These are phyloP conservation scores for Cyclophora punctaria DNA, from an alignment of 2,888 invertebrate species.

Conservation along the genomic window DNA sequence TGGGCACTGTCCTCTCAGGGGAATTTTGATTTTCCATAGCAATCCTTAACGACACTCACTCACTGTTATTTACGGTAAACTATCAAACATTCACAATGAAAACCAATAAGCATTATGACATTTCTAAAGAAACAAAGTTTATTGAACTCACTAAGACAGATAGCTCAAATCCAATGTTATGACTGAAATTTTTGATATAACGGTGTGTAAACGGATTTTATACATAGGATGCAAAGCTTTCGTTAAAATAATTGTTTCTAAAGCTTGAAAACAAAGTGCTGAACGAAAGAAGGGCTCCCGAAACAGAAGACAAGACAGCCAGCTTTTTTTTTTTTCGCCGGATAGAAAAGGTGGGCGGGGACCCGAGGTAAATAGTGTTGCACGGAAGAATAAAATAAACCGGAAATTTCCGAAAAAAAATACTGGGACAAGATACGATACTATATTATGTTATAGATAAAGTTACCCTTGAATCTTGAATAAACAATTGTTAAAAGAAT, in stretches of 20 bases:
- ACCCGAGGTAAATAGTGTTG: no score
- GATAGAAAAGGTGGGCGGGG: no score
- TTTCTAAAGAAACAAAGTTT: conserved; percentile 50
- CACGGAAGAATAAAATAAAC: no score
- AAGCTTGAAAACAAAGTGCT: conserved; percentile 33
- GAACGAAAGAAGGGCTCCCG: conserved; percentile 34
- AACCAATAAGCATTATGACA: conserved; percentile 50
- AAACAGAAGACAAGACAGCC: conserved; percentile 27
- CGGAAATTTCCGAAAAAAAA: no score
- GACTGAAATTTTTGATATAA: no score
- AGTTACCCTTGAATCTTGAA: no score
- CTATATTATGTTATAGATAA: no score
- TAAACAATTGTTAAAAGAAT: no score
- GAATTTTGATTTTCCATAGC: conserved; percentile 64
- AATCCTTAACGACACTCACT: conserved; percentile 14
- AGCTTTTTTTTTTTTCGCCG: no score
- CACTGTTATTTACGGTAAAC: conserved; percentile 29
- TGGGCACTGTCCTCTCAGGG: conserved; percentile 61
- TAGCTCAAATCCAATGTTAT: no score
- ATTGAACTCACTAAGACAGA: conserved; percentile 55
- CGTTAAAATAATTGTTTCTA: conserved; percentile 29
- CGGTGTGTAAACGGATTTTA: conserved; percentile 8
- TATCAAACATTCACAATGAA: conserved; percentile 43
- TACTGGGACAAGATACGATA: no score
- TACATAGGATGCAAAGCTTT: conserved; percentile 26